Percentiles rank a stretch among this genome's conserved stretches.
Conservation (phyloP, 2,888 invertebrate species). For the Willowsia nigromaculata region DNA sequence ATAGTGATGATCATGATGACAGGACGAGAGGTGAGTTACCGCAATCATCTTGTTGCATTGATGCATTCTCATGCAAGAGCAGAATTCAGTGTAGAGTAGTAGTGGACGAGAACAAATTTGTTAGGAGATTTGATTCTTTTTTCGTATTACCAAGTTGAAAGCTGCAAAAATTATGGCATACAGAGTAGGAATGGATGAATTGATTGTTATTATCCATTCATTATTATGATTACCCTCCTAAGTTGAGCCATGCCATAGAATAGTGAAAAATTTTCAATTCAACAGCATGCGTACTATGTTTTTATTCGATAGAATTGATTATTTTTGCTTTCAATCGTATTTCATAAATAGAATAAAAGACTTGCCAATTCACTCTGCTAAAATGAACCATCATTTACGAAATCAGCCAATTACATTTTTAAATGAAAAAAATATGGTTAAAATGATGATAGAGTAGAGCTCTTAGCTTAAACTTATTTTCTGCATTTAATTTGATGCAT, state of each 20-base stretch:
- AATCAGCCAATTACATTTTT: constrained; percentile 45
- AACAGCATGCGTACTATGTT: neutral
- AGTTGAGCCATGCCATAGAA: constrained; percentile 17
- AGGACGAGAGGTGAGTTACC: constrained; percentile 7
- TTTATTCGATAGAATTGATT: constrained; percentile 32
- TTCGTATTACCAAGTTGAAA: constrained; percentile 32
- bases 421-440: constrained; percentile 47
- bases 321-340: constrained; percentile 21
- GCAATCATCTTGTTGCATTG: neutral
- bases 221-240: constrained; percentile 34
- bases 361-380: constrained; percentile 12
- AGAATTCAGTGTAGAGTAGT: constrained; percentile 30
- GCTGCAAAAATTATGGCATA: constrained; percentile 21
- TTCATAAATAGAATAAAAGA: constrained; percentile 41
- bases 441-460: constrained; percentile 11
- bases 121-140: constrained; percentile 41
- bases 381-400: constrained; percentile 6
- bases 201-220: constrained; percentile 64
- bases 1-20: neutral
- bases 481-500: neutral
- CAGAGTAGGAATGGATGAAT: constrained; percentile 19
- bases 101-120: constrained; percentile 37
- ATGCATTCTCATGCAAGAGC: neutral
- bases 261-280: constrained; percentile 13
- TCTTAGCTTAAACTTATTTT: neutral